Evolutionary conservation across 2,113 vertebrate genomes (phyloP), one percentile per base, ranked within the genome.

Genomic region (Arothron firmamentum): DNA sequence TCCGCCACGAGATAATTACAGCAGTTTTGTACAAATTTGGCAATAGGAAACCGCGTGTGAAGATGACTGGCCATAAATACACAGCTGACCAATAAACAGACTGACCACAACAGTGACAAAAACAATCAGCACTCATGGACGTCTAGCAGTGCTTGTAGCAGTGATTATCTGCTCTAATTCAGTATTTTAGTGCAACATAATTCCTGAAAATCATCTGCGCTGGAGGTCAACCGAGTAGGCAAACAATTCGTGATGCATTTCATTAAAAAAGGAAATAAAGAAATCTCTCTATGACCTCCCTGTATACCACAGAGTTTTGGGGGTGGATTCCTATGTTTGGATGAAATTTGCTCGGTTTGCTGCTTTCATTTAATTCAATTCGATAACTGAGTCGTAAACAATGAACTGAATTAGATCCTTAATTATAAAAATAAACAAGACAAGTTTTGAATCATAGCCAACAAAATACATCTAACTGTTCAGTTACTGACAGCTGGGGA

Each of bases 231-330:
- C 11, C 1, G 10, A 38, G 34, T 3, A 12, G 34, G 4, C 34
- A 38, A 38, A 38, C 10, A 3, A 10, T 38, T 38, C 9, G 10
- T 38, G 10, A 38, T 11, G 34, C 34, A 38, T 38, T 11, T 38
- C 34, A 38, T 38, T 28, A 15, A 48, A 58, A 41, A 62, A 38
- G 19, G 56, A 60, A 55, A 64, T 31, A 63, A 17, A 1, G 62
- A 14, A 55, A 23, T 34, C 1, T 64, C 9, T 38, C 34, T 12
- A 11, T 38, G 34, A 38, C 34, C 34, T 86, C 46, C 42, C 77
- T 84, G 88, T 88, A 84, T 38, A 91, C 79, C 53, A 91, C 92
- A 4, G 89, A 80, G 23, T 91, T 91, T 74, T 94, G 78, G 46
- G 8, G 34, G 34, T 38, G 2, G 34, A 38, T 12, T 52, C 74